Conservation (phyloP, 2,888 invertebrate species). For the Chymomyza fuscimana region DNA sequence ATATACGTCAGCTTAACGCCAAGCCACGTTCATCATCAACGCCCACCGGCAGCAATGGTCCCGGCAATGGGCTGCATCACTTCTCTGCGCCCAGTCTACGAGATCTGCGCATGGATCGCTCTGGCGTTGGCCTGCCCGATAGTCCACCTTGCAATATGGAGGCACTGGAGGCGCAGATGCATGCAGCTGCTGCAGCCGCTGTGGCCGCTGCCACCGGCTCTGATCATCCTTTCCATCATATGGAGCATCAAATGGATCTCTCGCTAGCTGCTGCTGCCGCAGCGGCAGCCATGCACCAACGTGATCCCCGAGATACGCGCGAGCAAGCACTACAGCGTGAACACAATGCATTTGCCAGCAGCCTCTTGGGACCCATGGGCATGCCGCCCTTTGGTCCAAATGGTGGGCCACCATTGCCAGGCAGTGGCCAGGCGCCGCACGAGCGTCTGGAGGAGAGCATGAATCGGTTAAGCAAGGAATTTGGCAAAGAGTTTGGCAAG, state of each 20-base stretch:
- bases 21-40: constrained; percentile 75
- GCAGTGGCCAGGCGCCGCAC: constrained; percentile 72
- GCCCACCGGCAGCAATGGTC: constrained; percentile 50
- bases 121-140: constrained; percentile 53
- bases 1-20: constrained; percentile 78
- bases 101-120: constrained; percentile 61
- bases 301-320: constrained; percentile 70
- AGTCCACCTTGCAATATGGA: constrained; percentile 77
- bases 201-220: constrained; percentile 67
- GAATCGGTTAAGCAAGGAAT: constrained; percentile 78
- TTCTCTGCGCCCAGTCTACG: constrained; percentile 72
- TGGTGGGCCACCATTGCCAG: constrained; percentile 44
- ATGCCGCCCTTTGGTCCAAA: constrained; percentile 64
- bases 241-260: constrained; percentile 80
- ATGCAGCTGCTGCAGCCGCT: constrained; percentile 76
- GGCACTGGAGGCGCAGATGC: constrained; percentile 77
- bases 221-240: constrained; percentile 78
- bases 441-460: constrained; percentile 79
- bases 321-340: constrained; percentile 72
- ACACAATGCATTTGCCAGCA: constrained; percentile 77
- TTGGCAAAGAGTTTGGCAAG: constrained; percentile 61
- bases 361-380: constrained; percentile 77
- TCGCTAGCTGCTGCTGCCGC: constrained; percentile 79
- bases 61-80: constrained; percentile 57
- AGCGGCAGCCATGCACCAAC: constrained; percentile 77